Evolutionary conservation across 2,888 invertebrate genomes (phyloP).

Genomic region (Syrista parreyssii): DNA sequence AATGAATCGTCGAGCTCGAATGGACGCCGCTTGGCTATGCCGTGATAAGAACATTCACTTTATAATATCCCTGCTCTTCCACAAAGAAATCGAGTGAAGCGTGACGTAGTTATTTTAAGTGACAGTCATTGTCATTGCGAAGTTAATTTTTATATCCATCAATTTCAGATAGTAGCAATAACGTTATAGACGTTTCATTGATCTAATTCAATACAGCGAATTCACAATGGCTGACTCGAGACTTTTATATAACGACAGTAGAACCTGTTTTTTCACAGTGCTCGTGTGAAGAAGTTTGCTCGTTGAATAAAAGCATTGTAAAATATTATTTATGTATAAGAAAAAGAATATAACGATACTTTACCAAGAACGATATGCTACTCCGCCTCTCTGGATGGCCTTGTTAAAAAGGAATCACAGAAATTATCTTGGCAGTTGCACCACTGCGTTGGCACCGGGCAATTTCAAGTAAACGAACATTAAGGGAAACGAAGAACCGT

Average conservation of each 20-base stretch:
- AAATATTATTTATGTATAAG: not conserved
- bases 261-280: not conserved
- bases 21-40: not conserved
- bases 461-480: constrained; percentile 28
- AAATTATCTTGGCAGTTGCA: constrained; percentile 37
- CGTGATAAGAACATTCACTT: constrained; percentile 28
- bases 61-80: not conserved
- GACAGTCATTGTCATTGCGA: not conserved
- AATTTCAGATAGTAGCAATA: not conserved
- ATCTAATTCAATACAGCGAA: not conserved
- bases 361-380: not conserved
- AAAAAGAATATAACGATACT: not conserved
- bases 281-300: not conserved
- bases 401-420: not conserved
- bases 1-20: constrained; percentile 2
- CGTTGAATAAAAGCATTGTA: no score
- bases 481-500: constrained; percentile 16
- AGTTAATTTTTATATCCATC: not conserved
- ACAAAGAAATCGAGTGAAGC: not conserved
- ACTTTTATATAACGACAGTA: not conserved
- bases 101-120: not conserved
- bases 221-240: not conserved
- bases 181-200: not conserved
- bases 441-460: constrained; percentile 19
- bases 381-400: not conserved